Conservation (phyloP, 2,797 vertebrate species). For the Sylvia borin region DNA sequence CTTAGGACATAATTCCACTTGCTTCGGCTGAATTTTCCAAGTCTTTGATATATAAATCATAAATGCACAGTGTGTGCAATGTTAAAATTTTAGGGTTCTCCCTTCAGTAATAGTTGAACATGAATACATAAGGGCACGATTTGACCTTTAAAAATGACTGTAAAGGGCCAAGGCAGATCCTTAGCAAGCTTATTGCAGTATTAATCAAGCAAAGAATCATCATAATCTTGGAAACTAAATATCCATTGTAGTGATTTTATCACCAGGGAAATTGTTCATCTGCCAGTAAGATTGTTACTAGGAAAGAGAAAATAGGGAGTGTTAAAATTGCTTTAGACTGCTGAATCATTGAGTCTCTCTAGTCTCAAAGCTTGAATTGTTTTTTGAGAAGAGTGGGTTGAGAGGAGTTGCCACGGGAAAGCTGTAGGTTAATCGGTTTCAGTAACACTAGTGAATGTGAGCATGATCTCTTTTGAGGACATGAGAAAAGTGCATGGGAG, state of each 20-base stretch:
- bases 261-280: constrained; percentile 77
- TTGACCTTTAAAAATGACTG: constrained; percentile 37
- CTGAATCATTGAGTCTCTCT: constrained; percentile 69
- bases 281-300: constrained; percentile 69
- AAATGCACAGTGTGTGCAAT: constrained; percentile 14
- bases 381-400: constrained; percentile 66
- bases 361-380: constrained; percentile 73
- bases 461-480: constrained; percentile 44
- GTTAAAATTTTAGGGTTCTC: constrained; percentile 41
- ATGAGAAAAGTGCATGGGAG: constrained; percentile 10
- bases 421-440: constrained; percentile 69
- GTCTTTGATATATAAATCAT: constrained; percentile 33
- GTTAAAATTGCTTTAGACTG: constrained; percentile 73
- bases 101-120: not conserved
- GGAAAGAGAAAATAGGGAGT: constrained; percentile 64
- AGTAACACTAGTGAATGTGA: constrained; percentile 43
- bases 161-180: constrained; percentile 44
- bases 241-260: constrained; percentile 72
- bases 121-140: constrained; percentile 16
- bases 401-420: constrained; percentile 62
- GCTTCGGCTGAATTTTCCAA: not conserved
- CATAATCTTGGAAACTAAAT: constrained; percentile 72
- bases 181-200: constrained; percentile 58
- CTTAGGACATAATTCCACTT: not conserved
- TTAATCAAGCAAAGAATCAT: constrained; percentile 73